Conservation (phyloP, 2,113 vertebrate genomes). For the Cynoglossus semilaevis region DNA sequence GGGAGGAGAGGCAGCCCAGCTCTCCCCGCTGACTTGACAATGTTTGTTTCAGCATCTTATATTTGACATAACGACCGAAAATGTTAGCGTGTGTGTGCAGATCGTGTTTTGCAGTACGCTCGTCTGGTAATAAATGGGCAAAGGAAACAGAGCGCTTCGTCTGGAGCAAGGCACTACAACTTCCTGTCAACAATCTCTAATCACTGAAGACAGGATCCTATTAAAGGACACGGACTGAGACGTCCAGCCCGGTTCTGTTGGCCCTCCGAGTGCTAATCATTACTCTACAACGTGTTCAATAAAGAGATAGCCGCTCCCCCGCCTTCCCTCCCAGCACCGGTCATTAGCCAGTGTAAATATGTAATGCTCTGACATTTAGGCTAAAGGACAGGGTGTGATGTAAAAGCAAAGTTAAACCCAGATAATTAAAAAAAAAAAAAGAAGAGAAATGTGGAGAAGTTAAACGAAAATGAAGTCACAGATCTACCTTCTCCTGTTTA, state of each 20-base stretch:
- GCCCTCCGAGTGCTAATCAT: slow-evolving; percentile 63
- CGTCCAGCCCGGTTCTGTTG: slow-evolving; percentile 56
- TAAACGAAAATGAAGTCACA: slow-evolving; percentile 8
- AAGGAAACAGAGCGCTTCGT: slow-evolving; percentile 35
- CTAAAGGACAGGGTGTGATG: slow-evolving; percentile 12
- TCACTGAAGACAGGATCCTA: slow-evolving; percentile 63
- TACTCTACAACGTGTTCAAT: slow-evolving; percentile 54
- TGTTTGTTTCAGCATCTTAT: slow-evolving; percentile 57
- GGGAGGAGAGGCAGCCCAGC: slow-evolving; percentile 40
- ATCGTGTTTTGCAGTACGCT: slow-evolving; percentile 26
- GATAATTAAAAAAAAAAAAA: slow-evolving; percentile 27
- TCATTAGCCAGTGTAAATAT: slow-evolving; percentile 58
- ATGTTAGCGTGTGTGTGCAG: slow-evolving; percentile 2
- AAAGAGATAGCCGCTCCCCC: slow-evolving; percentile 35
- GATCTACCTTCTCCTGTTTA: slow-evolving; percentile 18
- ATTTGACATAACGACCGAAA: slow-evolving; percentile 65
- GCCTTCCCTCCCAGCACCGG: slow-evolving; percentile 42
- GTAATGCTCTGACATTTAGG: slow-evolving; percentile 50
- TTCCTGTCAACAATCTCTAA: slow-evolving; percentile 68
- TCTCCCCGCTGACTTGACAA: slow-evolving; percentile 42
- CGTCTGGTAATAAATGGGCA: slow-evolving; percentile 50
- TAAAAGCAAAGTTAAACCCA: slow-evolving; percentile 28
- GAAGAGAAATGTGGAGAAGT: slow-evolving; percentile 15
- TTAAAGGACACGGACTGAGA: slow-evolving; percentile 62
- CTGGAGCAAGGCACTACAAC: slow-evolving; percentile 56